Evolutionary conservation across 1,140 invertebrate genomes (phyloP).

Genomic region (Scaptomyza hsui): DNA sequence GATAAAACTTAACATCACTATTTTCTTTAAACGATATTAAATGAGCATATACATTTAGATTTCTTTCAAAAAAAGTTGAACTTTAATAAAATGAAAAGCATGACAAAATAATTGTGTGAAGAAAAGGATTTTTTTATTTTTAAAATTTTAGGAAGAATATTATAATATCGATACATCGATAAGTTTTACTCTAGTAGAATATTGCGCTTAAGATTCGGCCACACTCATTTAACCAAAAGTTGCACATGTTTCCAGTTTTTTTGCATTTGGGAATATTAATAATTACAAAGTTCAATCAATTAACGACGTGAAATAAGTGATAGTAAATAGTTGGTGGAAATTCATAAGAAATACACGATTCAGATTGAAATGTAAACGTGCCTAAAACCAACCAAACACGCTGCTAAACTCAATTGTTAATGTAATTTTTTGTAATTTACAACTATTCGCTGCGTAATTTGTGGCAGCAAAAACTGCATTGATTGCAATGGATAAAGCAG

Average conservation of each 20-base stretch:
- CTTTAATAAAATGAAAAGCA: too few relatives aligned
- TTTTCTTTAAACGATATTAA: not conserved
- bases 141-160: too few relatives aligned
- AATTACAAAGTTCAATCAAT: not conserved
- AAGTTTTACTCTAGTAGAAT: not conserved
- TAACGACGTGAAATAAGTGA: not conserved
- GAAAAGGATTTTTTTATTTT: too few relatives aligned
- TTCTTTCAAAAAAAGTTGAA: too few relatives aligned
- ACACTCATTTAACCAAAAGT: not conserved
- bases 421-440: conserved; percentile 13
- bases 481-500: conserved; percentile 20
- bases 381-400: not conserved
- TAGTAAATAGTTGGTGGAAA: conserved; percentile 3
- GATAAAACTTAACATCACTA: not conserved
- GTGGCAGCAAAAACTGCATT: not conserved
- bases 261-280: conserved; percentile 2
- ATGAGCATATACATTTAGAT: not conserved
- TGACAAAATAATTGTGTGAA: too few relatives aligned
- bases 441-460: conserved; percentile 39
- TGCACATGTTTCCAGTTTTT: conserved; percentile 56
- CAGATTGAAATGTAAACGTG: not conserved
- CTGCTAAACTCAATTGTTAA: not conserved
- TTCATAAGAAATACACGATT: not conserved
- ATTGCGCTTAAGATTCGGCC: not conserved
- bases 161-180: conserved; percentile 1